Base-by-base conservation (phyloP, 2,113 vertebrate species). In the Peromyscus maniculatus region DNA sequence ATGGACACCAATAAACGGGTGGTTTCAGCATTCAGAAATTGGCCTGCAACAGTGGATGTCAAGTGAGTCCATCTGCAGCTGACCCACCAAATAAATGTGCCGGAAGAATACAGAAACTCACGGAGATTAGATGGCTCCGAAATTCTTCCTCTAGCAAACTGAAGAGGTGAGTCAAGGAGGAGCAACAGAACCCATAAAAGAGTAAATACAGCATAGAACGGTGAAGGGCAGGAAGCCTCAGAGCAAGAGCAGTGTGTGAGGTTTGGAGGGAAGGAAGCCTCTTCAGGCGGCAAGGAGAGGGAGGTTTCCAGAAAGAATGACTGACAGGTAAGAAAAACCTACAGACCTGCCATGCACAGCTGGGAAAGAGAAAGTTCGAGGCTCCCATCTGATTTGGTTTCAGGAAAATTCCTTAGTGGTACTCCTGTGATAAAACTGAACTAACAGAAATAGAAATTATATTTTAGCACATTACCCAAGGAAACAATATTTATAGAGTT, bases 11-110 rank as follows among this genome's bases (percentile, higher is more conserved):
- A 39, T 78, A 36, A 64, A 64, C 12, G 26, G 59, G 26, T 31
- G 31, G 64, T 24, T 43, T 46, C 64, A 67, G 26, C 31, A 12
- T 52, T 22, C 46, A 69, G 82, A 39, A 84, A 84, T 83, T 17
- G 43, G 55, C 16, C 21, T 72, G 55, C 16, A 87, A 84, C 46
- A 28, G 39, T 5, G 19, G 39, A 75, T 69, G 43, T 80, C 74
- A 87, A 71, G 22, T 59, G 39, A 46, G 57, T n/a, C 43, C 64
- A 78, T 67, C 78, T 88, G 36, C 46, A 91, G 57, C 46, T 49
- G 77, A 80, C 75, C 72, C 31, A 69, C 74, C 69, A 94, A n/a
- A 89, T 75, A 95, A 94, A 92, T 16, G 95, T 31, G 31, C 19
- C 78, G 52, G 13, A 87, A 21, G 78, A 57, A 87, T 67, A 89